Base-by-base conservation (phyloP, 2,113 vertebrate genomes). In the Lepisosteus oculatus region DNA sequence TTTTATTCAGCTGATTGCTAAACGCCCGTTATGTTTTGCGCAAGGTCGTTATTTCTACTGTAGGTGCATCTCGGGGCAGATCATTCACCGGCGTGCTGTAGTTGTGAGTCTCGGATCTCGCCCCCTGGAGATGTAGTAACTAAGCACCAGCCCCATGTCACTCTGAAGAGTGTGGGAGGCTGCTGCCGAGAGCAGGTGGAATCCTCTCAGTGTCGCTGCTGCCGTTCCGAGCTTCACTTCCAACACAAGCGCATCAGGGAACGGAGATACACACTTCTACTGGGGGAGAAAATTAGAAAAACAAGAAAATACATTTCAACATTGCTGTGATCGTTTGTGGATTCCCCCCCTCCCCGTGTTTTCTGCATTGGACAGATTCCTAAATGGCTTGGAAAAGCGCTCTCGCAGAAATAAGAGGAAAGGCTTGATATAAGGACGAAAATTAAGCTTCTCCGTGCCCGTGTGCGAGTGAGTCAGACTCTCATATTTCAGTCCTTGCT, bases 201-300 rank as follows among this genome's bases (percentile, higher is more conserved):
- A n/a, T 55, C 88, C 81, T 75, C 86, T 79, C 83, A 68, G 81
- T 84, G 80, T 84, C 85, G 80, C 90, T 86, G 84, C 84, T 83
- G 80, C 83, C 42, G 68, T 78, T 78, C 70, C 67, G 69, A 62
- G 64, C 55, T 61, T 70, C 75, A 69, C 57, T 77, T 8, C 17
- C 55, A 76, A 79, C 74, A 84, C 72, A 29, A 44, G 65, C 66
- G 75, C 73, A 80, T 72, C 75, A 74, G 73, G 54, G 4, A 43
- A 77, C 77, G 81, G 68, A 81, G 73, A 55, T 68, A 70, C 15
- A 65, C 17, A 29, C 17, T 29, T 76, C 83, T 76, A 80, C 72
- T 68, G 47, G 69, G 72, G 17, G 71, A 64, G 55, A 70, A 56
- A 51, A 51, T 51, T 55, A 47, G 12, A 45, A 72, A 72, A 47